Percentiles rank a stretch among this genome's conserved stretches.
These are phyloP conservation scores for Cottus gobio DNA, from an alignment of 2,113 vertebrate genomes.

Conservation along the genomic window DNA sequence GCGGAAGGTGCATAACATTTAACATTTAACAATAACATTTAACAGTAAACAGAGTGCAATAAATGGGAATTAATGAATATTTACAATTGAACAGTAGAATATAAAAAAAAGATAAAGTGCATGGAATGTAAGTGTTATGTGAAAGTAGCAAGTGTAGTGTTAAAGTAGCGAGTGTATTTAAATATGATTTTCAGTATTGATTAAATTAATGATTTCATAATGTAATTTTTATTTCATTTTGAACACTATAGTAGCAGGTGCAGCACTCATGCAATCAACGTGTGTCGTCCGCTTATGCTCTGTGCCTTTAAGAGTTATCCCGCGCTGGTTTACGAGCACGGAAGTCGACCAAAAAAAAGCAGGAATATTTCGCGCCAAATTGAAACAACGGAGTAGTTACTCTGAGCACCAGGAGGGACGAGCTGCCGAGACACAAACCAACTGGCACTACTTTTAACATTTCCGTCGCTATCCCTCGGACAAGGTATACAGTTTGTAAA, in stretches of 20 bases:
- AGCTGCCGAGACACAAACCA: background rate
- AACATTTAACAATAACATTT: no score
- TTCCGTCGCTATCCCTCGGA: background rate
- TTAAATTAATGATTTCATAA: background rate
- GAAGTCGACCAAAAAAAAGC: slow-evolving; percentile 45
- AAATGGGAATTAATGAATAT: no score
- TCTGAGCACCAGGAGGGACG: background rate
- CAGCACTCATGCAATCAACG: background rate
- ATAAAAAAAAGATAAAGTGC: no score
- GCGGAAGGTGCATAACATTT: no score
- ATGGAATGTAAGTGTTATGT: no score
- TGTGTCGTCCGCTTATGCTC: background rate
- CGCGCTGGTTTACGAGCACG: slow-evolving; percentile 48
- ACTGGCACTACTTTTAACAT: background rate
- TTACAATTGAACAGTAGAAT: no score
- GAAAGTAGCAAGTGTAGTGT: no score
- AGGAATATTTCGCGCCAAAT: slow-evolving; percentile 72
- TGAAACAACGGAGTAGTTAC: slow-evolving; percentile 31
- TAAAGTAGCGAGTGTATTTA: no score
- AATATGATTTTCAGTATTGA: background rate
- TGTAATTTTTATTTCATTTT: background rate
- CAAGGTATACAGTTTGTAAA: background rate
- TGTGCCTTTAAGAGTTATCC: slow-evolving; percentile 73
- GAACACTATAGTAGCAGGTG: background rate
- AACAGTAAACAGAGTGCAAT: no score